Evolutionary conservation across 92 coral and sea anemone genomes (phyloP).

Genomic region (Porites lobata): DNA sequence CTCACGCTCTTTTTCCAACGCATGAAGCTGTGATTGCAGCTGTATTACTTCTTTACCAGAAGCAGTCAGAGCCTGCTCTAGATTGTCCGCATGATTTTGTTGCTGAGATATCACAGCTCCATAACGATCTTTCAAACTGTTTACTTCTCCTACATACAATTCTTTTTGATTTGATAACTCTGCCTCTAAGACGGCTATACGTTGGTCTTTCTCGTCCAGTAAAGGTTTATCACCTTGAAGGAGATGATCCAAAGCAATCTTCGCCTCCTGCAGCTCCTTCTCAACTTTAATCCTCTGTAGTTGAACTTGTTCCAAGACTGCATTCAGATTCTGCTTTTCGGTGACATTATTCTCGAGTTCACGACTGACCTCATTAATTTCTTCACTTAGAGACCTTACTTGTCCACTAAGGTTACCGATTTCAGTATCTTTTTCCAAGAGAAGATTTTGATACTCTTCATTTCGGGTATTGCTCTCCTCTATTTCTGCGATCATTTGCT

Average conservation of each 20-base stretch:
- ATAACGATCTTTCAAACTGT: conserved; percentile 26
- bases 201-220: conserved; percentile 39
- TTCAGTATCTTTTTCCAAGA: conserved; percentile 55
- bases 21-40: conserved; percentile 39
- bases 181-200: conserved; percentile 22
- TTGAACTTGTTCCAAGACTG: conserved; percentile 33
- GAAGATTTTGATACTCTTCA: conserved; percentile 63
- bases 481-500: conserved; percentile 57
- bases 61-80: conserved; percentile 35
- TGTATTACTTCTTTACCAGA: conserved; percentile 44
- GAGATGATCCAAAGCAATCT: conserved; percentile 10
- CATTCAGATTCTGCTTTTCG: conserved; percentile 22
- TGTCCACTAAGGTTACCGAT: conserved; percentile 56
- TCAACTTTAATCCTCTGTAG: conserved; percentile 32
- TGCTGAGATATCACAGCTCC: conserved; percentile 38
- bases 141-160: neutral
- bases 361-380: conserved; percentile 32
- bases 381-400: conserved; percentile 35
- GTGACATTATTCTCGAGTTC: conserved; percentile 4
- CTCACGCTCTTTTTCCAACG: conserved; percentile 63
- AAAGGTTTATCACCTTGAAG: conserved; percentile 31
- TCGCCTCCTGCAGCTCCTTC: conserved; percentile 33
- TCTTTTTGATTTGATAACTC: conserved; percentile 34
- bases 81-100: conserved; percentile 33
- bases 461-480: conserved; percentile 48